phyloP scores from a whole-genome alignment of 2,888 invertebrate genomes.

The Parnassius orleans region DNA sequence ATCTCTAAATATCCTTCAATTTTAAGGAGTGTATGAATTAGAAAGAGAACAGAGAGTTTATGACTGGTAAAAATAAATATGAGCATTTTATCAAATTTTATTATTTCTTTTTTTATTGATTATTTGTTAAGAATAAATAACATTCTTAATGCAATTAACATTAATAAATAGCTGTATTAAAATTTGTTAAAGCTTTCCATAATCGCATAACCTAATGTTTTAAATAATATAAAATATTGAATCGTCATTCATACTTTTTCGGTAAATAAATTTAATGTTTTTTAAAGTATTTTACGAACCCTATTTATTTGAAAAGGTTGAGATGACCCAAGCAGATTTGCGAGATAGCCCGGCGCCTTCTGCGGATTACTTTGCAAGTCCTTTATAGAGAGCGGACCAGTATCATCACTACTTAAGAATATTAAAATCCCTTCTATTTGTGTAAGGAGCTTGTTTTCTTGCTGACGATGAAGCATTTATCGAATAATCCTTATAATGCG shows the following conservation, averaged over 20 bases:
- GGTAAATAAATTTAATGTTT: conserved; percentile 47
- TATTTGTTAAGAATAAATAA: too few species aligned
- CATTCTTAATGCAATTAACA: too few species aligned
- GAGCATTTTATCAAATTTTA: too few species aligned
- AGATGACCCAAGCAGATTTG: conserved; percentile 79
- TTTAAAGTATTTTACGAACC: conserved; percentile 58
- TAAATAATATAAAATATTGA: background rate
- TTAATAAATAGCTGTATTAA: too few species aligned
- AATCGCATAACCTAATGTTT: too few species aligned
- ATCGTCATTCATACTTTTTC: conserved; percentile 12
- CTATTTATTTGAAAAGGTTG: conserved; percentile 77
- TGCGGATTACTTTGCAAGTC: conserved; percentile 80
- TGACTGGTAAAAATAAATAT: too few species aligned
- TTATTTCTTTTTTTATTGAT: too few species aligned
- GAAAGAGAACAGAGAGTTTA: too few species aligned
- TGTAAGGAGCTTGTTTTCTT: conserved; percentile 76
- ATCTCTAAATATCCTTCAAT: too few species aligned
- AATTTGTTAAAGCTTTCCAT: too few species aligned
- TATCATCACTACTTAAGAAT: conserved; percentile 80
- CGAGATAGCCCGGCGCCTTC: conserved; percentile 71
- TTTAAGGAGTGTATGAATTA: too few species aligned
- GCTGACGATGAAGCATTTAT: conserved; percentile 62
- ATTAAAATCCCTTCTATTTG: conserved; percentile 78
- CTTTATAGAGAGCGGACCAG: conserved; percentile 71
- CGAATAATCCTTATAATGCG: conserved; percentile 59